Conservation (phyloP, 2,113 vertebrate genomes). For the Cichladusa arquata region DNA sequence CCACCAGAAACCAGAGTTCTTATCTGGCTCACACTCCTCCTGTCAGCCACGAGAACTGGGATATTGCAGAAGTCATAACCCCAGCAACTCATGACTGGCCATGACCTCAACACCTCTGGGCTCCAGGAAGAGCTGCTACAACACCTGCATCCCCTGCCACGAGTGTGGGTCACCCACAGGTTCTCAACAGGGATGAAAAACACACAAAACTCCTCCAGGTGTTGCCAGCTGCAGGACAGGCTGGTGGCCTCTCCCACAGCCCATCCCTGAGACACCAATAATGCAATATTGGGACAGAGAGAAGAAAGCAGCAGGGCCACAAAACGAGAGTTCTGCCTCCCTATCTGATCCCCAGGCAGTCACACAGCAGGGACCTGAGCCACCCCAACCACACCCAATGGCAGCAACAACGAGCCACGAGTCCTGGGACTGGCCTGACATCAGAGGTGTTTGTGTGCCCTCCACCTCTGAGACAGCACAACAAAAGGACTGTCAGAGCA, state of each 20-base stretch:
- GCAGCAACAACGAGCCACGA: neutral
- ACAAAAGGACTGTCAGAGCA: neutral
- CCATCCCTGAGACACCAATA: neutral
- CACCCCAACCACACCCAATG: neutral
- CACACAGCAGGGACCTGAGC: neutral
- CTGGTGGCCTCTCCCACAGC: neutral
- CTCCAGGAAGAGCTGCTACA: neutral
- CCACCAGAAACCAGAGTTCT: neutral
- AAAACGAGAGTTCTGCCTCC: neutral
- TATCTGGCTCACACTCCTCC: too few species aligned
- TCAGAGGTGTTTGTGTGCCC: neutral
- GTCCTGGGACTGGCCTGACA: neutral
- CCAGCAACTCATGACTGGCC: neutral
- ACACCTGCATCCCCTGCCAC: neutral
- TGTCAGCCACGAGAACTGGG: accelerated
- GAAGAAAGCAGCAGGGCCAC: neutral
- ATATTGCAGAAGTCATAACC: neutral
- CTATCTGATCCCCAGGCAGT: accelerated
- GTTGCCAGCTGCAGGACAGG: neutral
- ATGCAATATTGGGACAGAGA: neutral
- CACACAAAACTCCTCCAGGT: accelerated
- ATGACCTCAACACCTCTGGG: accelerated
- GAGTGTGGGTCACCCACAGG: accelerated
- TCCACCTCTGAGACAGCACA: neutral
- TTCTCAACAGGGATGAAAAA: neutral